Percentiles rank a stretch among this genome's conserved stretches.
Evolutionary conservation across 2,888 invertebrate species (phyloP).

Genomic region (Hirtodrosophila duncani): DNA sequence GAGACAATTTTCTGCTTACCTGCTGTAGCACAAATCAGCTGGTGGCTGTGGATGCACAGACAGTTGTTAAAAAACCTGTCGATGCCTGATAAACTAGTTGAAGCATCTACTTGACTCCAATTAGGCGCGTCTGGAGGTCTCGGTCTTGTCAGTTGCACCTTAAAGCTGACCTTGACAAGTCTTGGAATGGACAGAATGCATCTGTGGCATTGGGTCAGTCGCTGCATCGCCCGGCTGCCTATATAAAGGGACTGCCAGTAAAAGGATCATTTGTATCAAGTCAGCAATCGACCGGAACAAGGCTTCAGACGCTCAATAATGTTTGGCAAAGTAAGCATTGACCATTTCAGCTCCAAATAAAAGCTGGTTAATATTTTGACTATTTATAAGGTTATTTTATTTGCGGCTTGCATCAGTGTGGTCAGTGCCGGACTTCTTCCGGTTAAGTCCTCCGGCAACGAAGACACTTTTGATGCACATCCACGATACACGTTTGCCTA

Average conservation of each 20-base stretch:
- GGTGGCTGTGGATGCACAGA: slow-evolving; percentile 5
- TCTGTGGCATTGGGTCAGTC: slow-evolving; percentile 63
- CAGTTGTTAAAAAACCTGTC: slow-evolving; percentile 49
- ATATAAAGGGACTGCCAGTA: slow-evolving; percentile 41
- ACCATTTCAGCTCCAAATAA: background rate
- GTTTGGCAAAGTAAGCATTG: slow-evolving; percentile 62
- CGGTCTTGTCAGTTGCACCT: slow-evolving; percentile 11
- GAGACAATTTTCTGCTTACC: too few relatives aligned
- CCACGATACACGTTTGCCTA: slow-evolving; percentile 79
- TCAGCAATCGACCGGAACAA: slow-evolving; percentile 30
- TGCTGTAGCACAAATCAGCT: too few relatives aligned
- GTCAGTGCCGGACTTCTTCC: slow-evolving; percentile 63
- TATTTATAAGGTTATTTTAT: slow-evolving; percentile 35
- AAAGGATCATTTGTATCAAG: slow-evolving; percentile 29
- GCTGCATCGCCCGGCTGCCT: slow-evolving; percentile 26
- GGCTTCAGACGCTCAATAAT: slow-evolving; percentile 36
- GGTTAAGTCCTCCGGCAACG: slow-evolving; percentile 36
- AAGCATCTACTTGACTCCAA: slow-evolving; percentile 32
- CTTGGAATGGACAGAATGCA: slow-evolving; percentile 13
- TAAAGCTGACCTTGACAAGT: slow-evolving; percentile 51
- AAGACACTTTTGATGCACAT: slow-evolving; percentile 70
- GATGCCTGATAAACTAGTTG: slow-evolving; percentile 60
- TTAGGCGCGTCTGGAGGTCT: slow-evolving; percentile 53
- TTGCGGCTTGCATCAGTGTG: slow-evolving; percentile 53
- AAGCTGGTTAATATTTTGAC: too few relatives aligned